Conservation (phyloP, 1,140 invertebrate genomes). For the Armadillidium nasatum region DNA sequence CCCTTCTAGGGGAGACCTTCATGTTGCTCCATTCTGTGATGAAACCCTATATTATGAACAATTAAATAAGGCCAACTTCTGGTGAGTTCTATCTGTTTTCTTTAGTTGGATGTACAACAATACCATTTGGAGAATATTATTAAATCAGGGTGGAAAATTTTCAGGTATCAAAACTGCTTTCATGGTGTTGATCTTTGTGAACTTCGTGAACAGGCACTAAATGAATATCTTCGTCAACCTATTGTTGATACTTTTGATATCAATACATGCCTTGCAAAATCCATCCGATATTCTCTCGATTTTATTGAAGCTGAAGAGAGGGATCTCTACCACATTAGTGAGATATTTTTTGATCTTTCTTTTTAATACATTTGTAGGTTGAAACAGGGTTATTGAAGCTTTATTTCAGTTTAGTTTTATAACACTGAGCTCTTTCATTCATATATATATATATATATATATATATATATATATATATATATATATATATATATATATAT, state of each 20-base stretch:
- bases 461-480: slow-evolving; percentile 2
- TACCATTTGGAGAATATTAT: neutral
- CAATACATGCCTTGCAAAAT: slow-evolving; percentile 93
- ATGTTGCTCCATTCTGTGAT: slow-evolving; percentile 97
- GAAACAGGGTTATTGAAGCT: neutral
- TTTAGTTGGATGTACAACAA: slow-evolving; percentile 1
- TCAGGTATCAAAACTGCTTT: slow-evolving; percentile 88
- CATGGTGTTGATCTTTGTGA: slow-evolving; percentile 94
- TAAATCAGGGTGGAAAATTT: slow-evolving; percentile 22
- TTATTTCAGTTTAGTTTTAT: neutral
- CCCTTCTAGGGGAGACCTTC: slow-evolving; percentile 89
- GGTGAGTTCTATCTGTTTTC: slow-evolving; percentile 57
- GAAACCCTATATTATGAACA: slow-evolving; percentile 97
- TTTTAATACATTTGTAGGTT: neutral
- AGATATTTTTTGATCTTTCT: slow-evolving; percentile 28
- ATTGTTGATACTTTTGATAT: slow-evolving; percentile 99
- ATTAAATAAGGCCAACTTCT: slow-evolving; percentile 97
- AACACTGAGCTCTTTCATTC: too few relatives aligned
- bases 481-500: too few relatives aligned
- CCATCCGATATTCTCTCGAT: slow-evolving; percentile 89
- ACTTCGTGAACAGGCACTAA: slow-evolving; percentile 83
- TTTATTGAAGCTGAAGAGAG: slow-evolving; percentile 89
- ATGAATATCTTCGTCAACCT: slow-evolving; percentile 97
- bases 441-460: too few relatives aligned
- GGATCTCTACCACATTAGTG: slow-evolving; percentile 88